These are phyloP conservation scores for Apotomis betuletana DNA, from an alignment of 2,888 invertebrate species.

Conservation along the genomic window DNA sequence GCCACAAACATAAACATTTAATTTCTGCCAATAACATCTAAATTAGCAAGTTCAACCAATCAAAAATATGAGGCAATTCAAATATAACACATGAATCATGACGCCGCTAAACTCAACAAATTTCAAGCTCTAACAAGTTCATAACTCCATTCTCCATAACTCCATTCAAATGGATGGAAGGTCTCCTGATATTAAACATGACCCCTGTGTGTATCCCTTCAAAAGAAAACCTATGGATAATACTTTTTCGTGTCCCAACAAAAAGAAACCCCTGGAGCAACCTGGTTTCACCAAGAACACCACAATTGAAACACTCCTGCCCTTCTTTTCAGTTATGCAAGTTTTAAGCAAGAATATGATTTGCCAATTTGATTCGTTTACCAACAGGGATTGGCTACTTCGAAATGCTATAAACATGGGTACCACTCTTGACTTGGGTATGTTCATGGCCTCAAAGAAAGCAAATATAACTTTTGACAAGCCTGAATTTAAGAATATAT, in stretches of 20 bases:
- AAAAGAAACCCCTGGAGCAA: background rate
- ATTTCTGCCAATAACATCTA: no score
- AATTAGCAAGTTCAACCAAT: no score
- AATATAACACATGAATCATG: no score
- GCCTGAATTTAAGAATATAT: background rate
- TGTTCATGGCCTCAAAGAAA: slow-evolving; percentile 1
- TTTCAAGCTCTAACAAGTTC: background rate
- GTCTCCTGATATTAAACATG: background rate
- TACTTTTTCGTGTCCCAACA: background rate
- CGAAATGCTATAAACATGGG: background rate
- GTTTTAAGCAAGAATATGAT: background rate
- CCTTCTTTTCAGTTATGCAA: background rate
- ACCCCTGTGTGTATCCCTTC: slow-evolving; percentile 6
- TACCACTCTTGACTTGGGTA: background rate
- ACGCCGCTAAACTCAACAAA: background rate
- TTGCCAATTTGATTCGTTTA: background rate
- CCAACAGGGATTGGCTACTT: background rate
- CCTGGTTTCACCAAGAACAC: background rate
- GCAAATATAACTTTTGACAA: background rate
- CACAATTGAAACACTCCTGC: background rate
- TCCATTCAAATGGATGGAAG: background rate
- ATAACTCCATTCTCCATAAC: background rate
- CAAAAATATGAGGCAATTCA: no score
- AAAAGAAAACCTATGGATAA: background rate
- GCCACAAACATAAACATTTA: no score